phyloP scores from a whole-genome alignment of 2,113 vertebrate species.

The Orientallactaga bullata region DNA sequence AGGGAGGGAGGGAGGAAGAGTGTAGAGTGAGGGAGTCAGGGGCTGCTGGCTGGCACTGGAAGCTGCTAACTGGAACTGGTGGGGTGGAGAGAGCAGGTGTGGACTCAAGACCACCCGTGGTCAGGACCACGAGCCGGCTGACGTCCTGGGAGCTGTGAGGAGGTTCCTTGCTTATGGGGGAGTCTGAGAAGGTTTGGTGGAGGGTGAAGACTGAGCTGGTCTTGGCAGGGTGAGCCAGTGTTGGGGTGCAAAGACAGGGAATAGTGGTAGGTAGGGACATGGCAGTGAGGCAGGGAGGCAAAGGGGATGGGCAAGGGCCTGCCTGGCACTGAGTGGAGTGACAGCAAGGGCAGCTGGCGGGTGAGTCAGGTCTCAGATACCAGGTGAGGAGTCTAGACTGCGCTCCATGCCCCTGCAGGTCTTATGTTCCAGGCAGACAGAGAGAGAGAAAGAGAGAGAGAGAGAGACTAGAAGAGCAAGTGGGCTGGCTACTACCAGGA shows the following conservation, averaged over 20 bases:
- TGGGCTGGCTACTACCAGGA: not conserved
- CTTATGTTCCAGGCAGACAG: not conserved
- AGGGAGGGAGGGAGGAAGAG: fast-evolving
- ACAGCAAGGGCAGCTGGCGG: too few species aligned
- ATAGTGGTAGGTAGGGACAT: fast-evolving
- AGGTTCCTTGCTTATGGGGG: not conserved
- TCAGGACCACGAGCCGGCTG: too few species aligned
- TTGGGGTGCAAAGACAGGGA: not conserved
- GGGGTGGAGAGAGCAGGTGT: not conserved
- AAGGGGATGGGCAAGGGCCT: not conserved
- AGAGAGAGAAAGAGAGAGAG: too few species aligned
- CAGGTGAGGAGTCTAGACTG: not conserved
- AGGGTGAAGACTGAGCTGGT: not conserved
- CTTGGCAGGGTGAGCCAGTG: not conserved
- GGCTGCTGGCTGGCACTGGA: not conserved
- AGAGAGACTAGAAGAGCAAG: not conserved
- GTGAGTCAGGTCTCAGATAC: not conserved
- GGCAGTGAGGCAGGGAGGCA: not conserved
- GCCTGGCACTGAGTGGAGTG: not conserved
- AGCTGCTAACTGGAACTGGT: not conserved
- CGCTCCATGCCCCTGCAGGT: fast-evolving
- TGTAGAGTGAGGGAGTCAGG: fast-evolving
- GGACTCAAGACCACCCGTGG: not conserved
- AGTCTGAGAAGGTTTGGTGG: not conserved
- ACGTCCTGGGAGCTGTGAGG: not conserved